These are phyloP conservation scores for Simalia tracyae DNA, from an alignment of 2,797 vertebrate species.

Conservation along the genomic window DNA sequence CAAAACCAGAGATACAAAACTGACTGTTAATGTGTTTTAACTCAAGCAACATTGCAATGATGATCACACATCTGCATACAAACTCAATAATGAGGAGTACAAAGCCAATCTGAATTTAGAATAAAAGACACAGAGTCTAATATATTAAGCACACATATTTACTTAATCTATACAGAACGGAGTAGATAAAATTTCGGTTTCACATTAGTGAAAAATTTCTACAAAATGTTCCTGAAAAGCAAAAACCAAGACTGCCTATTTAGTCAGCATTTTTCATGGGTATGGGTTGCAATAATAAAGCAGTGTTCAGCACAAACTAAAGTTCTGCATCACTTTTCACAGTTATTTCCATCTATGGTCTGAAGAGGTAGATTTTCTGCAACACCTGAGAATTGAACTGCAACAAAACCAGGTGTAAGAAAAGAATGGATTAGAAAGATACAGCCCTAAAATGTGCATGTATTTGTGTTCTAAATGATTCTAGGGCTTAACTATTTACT, in stretches of 20 bases:
- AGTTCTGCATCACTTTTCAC: slow-evolving; percentile 85
- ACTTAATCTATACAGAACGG: slow-evolving; percentile 82
- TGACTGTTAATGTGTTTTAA: background rate
- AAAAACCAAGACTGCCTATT: slow-evolving; percentile 85
- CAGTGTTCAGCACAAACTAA: slow-evolving; percentile 82
- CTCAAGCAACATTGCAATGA: background rate
- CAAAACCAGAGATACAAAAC: background rate
- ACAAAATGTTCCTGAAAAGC: slow-evolving; percentile 97
- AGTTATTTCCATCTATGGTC: slow-evolving; percentile 87
- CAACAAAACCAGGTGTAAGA: slow-evolving; percentile 78
- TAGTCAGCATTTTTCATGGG: slow-evolving; percentile 82
- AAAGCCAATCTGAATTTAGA: background rate
- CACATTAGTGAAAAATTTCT: slow-evolving; percentile 89
- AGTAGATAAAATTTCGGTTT: slow-evolving; percentile 83
- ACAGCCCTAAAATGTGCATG: slow-evolving; percentile 56
- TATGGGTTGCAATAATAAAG: slow-evolving; percentile 84
- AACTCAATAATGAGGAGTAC: background rate
- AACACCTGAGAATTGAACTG: slow-evolving; percentile 91
- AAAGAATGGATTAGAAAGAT: slow-evolving; percentile 57
- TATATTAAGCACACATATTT: slow-evolving; percentile 81
- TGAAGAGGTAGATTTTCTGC: slow-evolving; percentile 96
- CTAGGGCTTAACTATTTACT: slow-evolving; percentile 46
- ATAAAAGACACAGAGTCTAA: slow-evolving; percentile 71
- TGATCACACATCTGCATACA: background rate
- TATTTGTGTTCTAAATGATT: slow-evolving; percentile 43